Conservation (phyloP, 2,888 invertebrate species). For the Subacronicta megacephala region DNA sequence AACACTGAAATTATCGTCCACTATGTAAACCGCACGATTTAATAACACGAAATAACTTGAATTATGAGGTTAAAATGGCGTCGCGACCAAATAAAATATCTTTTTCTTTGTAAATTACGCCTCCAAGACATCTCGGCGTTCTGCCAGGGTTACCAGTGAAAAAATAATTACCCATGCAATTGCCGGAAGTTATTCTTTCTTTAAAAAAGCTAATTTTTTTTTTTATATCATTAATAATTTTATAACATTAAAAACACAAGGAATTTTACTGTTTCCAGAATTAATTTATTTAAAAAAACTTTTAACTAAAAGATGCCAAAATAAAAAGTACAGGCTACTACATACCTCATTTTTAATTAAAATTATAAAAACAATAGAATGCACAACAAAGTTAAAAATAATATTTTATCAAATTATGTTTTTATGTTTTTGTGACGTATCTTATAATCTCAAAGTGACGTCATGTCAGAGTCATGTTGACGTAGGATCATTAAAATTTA, state of each 20-base stretch:
- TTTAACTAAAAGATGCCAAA: too few relatives aligned
- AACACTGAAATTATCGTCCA: conserved; percentile 23
- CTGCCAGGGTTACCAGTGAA: conserved; percentile 43
- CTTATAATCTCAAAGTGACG: neutral
- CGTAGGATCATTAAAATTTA: neutral
- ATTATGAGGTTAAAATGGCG: conserved; percentile 35
- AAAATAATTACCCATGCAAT: conserved; percentile 28
- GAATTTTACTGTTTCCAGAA: too few relatives aligned
- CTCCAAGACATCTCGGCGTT: conserved; percentile 34
- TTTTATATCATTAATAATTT: too few relatives aligned
- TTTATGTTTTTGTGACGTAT: neutral
- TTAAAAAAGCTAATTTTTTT: neutral
- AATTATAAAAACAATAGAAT: too few relatives aligned
- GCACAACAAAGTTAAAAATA: too few relatives aligned
- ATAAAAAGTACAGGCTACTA: too few relatives aligned
- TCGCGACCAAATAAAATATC: conserved; percentile 32
- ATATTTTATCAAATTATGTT: too few relatives aligned
- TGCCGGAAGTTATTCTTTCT: conserved; percentile 4
- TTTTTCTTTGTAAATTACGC: conserved; percentile 49
- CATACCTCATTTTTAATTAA: too few relatives aligned
- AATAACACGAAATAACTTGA: conserved; percentile 10
- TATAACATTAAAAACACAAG: too few relatives aligned
- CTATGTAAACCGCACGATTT: neutral
- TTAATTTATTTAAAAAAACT: too few relatives aligned
- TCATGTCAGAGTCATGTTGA: neutral